phyloP scores from a whole-genome alignment of 2,797 vertebrate genomes.

The Rhinichthys osculus region DNA sequence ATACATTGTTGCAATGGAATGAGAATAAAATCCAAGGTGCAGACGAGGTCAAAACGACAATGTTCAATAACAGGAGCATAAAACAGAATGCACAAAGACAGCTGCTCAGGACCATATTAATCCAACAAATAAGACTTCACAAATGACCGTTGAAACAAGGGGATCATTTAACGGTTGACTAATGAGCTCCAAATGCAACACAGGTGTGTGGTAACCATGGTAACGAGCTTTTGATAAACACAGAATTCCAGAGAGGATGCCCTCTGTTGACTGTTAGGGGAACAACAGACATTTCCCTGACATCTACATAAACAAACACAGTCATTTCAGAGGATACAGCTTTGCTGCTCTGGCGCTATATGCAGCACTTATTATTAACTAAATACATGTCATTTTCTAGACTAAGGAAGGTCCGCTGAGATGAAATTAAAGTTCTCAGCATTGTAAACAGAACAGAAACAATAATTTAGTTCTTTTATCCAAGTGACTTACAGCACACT shows the following conservation, averaged over 20 bases:
- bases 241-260: constrained; percentile 31
- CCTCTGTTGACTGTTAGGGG: constrained; percentile 36
- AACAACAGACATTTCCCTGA: constrained; percentile 34
- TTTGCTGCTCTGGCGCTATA: background rate
- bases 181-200: constrained; percentile 34
- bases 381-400: constrained; percentile 16
- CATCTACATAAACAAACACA: constrained; percentile 37
- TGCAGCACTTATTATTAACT: background rate
- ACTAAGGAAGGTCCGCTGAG: constrained; percentile 1
- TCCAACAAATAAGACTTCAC: constrained; percentile 25
- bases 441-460: background rate
- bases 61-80: background rate
- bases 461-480: background rate
- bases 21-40: background rate
- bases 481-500: background rate
- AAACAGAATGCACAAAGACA: constrained; percentile 22
- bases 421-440: background rate
- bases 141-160: constrained; percentile 43
- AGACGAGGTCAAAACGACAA: background rate
- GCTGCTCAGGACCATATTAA: background rate
- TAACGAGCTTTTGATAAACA: constrained; percentile 29
- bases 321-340: constrained; percentile 6
- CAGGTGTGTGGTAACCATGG: constrained; percentile 31
- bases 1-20: background rate
- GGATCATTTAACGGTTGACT: constrained; percentile 22